phyloP scores from a whole-genome alignment of 2,888 invertebrate genomes.

The Archips xylosteana region DNA sequence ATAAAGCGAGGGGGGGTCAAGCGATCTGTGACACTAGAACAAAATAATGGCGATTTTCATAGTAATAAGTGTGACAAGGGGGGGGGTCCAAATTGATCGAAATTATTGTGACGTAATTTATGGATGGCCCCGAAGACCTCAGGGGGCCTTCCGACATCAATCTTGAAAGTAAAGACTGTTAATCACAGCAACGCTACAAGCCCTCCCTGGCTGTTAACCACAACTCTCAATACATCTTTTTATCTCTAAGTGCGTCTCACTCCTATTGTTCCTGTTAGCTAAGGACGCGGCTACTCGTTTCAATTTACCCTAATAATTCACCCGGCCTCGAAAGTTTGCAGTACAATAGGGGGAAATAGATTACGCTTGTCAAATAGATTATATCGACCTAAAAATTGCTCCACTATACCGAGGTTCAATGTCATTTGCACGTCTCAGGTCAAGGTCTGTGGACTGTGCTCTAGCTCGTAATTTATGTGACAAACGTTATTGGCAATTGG shows the following conservation, averaged over 20 bases:
- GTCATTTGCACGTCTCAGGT: background rate
- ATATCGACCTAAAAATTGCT: background rate
- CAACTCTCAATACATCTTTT: background rate
- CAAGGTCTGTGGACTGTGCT: background rate
- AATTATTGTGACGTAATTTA: too few relatives aligned
- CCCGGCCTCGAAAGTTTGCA: background rate
- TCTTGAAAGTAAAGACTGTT: background rate
- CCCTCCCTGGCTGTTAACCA: background rate
- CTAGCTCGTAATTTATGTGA: background rate
- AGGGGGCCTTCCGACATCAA: background rate
- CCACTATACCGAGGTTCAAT: background rate
- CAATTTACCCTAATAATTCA: conserved; percentile 2
- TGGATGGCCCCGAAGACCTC: background rate
- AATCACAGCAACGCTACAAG: background rate
- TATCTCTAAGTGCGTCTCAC: background rate
- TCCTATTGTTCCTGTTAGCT: background rate
- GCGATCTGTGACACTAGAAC: too few relatives aligned
- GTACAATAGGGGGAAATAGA: background rate
- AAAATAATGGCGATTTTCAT: too few relatives aligned
- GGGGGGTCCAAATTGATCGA: too few relatives aligned
- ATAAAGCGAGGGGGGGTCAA: too few relatives aligned
- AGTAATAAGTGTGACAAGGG: too few relatives aligned
- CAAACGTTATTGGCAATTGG: too few relatives aligned
- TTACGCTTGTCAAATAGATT: background rate
- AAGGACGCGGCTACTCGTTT: background rate